Evolutionary conservation across 2,888 invertebrate genomes (phyloP).

Genomic region (Trachelus tabidus): DNA sequence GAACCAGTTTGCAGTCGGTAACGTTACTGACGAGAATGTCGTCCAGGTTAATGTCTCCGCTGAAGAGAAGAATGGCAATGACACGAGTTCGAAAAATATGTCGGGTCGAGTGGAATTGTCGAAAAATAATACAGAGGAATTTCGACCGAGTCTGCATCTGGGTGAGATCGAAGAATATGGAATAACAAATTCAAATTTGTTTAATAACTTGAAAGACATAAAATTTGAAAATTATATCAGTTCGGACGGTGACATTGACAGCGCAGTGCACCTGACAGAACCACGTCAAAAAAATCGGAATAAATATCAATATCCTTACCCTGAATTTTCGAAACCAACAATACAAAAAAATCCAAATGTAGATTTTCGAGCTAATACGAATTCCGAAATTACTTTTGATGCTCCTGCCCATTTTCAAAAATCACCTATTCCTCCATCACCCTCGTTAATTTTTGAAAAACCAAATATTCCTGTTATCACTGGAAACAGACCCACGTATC

Average conservation of each 20-base stretch:
- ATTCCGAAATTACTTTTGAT: background rate
- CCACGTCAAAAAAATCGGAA: slow-evolving; percentile 19
- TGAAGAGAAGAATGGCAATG: background rate
- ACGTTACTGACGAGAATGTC: slow-evolving; percentile 4
- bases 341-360: background rate
- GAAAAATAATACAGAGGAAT: slow-evolving; percentile 17
- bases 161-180: slow-evolving; percentile 43
- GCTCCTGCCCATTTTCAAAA: background rate
- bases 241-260: background rate
- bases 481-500: background rate
- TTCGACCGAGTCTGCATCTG: slow-evolving; percentile 50
- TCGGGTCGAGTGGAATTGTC: background rate
- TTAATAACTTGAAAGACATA: slow-evolving; percentile 42
- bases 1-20: slow-evolving; percentile 18
- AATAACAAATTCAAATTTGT: slow-evolving; percentile 27
- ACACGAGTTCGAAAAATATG: background rate
- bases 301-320: slow-evolving; percentile 18
- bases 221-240: slow-evolving; percentile 34
- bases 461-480: background rate
- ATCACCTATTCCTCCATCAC: background rate
- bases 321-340: background rate
- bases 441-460: background rate
- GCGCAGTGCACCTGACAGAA: background rate
- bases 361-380: background rate
- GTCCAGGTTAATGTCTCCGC: background rate